These are phyloP conservation scores for Metridium senile DNA, from an alignment of 92 coral and sea anemone genomes.

Conservation along the genomic window DNA sequence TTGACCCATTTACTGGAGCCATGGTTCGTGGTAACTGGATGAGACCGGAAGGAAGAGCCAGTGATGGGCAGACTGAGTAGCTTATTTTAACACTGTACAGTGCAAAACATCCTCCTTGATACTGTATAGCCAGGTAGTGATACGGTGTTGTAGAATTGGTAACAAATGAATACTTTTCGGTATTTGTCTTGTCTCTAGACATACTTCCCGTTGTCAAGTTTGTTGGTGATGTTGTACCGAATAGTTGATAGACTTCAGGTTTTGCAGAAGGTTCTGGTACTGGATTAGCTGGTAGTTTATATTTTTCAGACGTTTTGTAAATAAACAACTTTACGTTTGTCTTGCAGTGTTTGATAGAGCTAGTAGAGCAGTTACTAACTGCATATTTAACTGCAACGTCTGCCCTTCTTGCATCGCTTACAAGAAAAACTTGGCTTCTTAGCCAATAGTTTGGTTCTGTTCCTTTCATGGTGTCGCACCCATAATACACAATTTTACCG, in stretches of 20 bases:
- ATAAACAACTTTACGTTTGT: constrained; percentile 35
- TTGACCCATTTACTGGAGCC: constrained; percentile 61
- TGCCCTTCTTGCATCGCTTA: constrained; percentile 20
- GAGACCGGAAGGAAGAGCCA: constrained; percentile 45
- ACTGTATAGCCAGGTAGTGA: constrained; percentile 55
- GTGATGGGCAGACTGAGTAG: constrained; percentile 49
- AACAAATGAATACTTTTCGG: constrained; percentile 14
- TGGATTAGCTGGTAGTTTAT: no score
- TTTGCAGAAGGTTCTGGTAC: no score
- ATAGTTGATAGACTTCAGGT: no score
- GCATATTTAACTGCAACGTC: constrained; percentile 48
- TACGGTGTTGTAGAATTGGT: constrained; percentile 31
- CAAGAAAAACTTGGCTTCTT: constrained; percentile 24
- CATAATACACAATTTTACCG: neutral
- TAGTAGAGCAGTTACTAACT: constrained; percentile 17
- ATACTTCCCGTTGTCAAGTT: no score
- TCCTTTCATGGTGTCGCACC: neutral
- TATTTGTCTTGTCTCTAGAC: neutral
- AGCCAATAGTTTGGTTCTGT: constrained; percentile 44
- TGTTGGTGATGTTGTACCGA: no score
- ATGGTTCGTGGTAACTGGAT: constrained; percentile 45
- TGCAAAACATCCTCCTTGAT: constrained; percentile 53
- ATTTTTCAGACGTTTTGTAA: constrained; percentile 20
- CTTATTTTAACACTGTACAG: constrained; percentile 33
- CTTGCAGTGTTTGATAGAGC: neutral